Base-by-base conservation (phyloP, 2,113 vertebrate species). In the Phylloscopus whistleri region DNA sequence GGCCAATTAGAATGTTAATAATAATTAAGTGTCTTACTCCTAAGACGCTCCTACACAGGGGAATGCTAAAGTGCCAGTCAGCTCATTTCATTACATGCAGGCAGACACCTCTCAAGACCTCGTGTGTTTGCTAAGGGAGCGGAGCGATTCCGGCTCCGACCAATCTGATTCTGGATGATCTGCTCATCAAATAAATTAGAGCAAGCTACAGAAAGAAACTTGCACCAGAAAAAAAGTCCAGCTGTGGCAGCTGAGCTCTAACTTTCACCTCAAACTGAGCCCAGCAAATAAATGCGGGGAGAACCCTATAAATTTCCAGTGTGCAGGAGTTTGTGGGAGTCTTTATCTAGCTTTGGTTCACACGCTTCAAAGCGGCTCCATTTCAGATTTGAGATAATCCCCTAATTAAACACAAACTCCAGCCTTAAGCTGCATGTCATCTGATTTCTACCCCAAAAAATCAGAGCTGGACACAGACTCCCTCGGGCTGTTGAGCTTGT, bases 1-100 rank as follows among this genome's bases (percentile, higher is more conserved):
- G 64, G 56, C 93, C 95, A 96, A 96, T 97, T 96, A 95, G 82
- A 95, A 95, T 69, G 87, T 89, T 94, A 94, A 95, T 87, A 95
- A 96, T 97, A 96, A 97, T 97, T 97, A 96, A 96, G 95, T 86
- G 90, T 82, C 90, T 94, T 94, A 95, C 73, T 96, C 94, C 96
- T 95, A 93, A 95, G 96, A 97, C 72, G 17, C 93, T 95, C 79
- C 82, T 86, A 86, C 95, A 95, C 96, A 93, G 62, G 95, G 94
- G 96, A 97, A 84, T 14, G 80, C 90, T 92, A 48, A 95, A 92
- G 94, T 94, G 93, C 91, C 91, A 96, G 96, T 81, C 96, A 96
- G 96, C 96, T 96, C 88, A 10, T 93, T 95, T 95, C 93, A 84
- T 94, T 94, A 73, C 86, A 76, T 0, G n/a, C 89, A 92, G 90